Evolutionary conservation across 2,797 vertebrate species (phyloP).

Genomic region (Xenops minutus): DNA sequence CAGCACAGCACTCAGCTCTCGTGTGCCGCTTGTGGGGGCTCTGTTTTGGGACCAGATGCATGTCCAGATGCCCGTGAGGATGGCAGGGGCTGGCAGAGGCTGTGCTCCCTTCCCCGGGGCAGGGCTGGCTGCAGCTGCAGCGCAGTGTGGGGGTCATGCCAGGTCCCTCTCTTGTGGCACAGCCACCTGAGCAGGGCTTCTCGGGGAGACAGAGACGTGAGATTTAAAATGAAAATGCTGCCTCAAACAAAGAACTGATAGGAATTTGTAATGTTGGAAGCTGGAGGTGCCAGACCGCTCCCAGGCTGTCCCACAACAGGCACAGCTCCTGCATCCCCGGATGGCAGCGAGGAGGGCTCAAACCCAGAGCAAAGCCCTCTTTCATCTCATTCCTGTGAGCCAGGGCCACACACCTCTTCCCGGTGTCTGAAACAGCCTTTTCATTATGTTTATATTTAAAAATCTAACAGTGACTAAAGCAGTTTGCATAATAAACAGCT

Average conservation of each 20-base stretch:
- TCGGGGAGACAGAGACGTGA: not conserved
- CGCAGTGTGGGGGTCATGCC: not conserved
- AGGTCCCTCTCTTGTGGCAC: not conserved
- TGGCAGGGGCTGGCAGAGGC: not conserved
- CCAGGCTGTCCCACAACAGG: not conserved
- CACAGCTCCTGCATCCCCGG: rapidly evolving
- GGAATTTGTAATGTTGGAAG: not conserved
- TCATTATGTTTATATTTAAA: conserved; percentile 44
- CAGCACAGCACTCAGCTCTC: not conserved
- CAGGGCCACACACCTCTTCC: not conserved
- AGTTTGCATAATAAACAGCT: conserved; percentile 62
- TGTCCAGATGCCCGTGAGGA: not conserved
- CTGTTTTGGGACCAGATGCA: not conserved
- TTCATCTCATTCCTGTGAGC: not conserved
- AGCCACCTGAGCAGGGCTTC: not conserved
- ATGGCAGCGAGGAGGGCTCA: not conserved
- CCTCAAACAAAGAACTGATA: not conserved
- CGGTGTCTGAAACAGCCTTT: not conserved
- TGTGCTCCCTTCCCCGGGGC: not conserved
- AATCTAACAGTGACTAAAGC: conserved; percentile 46
- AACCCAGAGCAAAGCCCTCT: not conserved
- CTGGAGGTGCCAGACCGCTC: not conserved
- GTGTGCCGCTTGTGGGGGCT: not conserved
- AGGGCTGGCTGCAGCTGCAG: not conserved
- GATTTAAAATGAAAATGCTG: not conserved